A percentile compares a stretch with the other conserved stretches of the same genome.
Conservation (phyloP, 2,888 invertebrate genomes). For the Eupithecia vulgata region DNA sequence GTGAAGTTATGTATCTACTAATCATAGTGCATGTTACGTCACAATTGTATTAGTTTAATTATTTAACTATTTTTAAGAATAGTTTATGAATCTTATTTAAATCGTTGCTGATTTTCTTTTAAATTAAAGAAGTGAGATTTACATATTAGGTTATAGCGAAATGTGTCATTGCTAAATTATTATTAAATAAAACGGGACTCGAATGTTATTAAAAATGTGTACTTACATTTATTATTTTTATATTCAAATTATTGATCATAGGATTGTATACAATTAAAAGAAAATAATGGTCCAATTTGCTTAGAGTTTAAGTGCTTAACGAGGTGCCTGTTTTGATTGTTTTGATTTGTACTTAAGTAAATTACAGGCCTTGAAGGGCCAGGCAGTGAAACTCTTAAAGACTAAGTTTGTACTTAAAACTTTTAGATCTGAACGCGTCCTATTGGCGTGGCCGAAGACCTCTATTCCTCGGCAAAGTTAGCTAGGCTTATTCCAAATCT, state of each 20-base stretch:
- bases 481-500: constrained; percentile 47
- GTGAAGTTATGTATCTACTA: constrained; percentile 48
- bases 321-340: constrained; percentile 49
- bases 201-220: constrained; percentile 16
- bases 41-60: constrained; percentile 55
- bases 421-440: not conserved
- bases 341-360: constrained; percentile 59
- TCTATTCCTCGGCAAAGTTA: not conserved
- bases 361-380: constrained; percentile 35
- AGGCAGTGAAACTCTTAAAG: constrained; percentile 25
- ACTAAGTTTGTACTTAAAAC: constrained; percentile 38
- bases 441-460: not conserved
- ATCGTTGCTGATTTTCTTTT: constrained; percentile 50
- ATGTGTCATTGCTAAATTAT: constrained; percentile 36
- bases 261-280: constrained; percentile 31
- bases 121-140: constrained; percentile 66
- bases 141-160: constrained; percentile 21
- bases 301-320: constrained; percentile 45
- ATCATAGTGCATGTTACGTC: constrained; percentile 49
- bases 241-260: constrained; percentile 23
- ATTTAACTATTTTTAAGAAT: constrained; percentile 59
- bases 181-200: constrained; percentile 46
- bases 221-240: constrained; percentile 20
- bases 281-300: constrained; percentile 48
- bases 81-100: constrained; percentile 56